Base-by-base conservation (phyloP, 2,888 invertebrate species). In the Anorthoa munda region DNA sequence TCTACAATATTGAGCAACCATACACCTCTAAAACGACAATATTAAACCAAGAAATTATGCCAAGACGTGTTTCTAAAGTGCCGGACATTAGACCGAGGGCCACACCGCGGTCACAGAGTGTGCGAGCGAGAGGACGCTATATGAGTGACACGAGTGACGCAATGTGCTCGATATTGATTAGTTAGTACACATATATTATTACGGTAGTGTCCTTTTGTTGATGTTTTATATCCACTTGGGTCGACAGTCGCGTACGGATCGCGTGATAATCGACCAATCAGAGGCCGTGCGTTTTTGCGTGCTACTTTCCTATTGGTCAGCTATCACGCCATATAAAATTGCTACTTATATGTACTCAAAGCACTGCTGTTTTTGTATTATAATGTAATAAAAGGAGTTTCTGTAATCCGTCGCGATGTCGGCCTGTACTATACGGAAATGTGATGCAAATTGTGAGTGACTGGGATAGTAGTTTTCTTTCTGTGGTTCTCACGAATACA, bases 41-140 rank as follows among this genome's bases (percentile, higher is more conserved):
- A 74, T 66, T 70, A 71, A 67, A 76, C 50, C 45, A 66, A 39
- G 66, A 77, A 75, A 74, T 75, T 71, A 83, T 75, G 71, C 66
- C 69, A 70, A 74, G 66, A 72, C 67, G 78, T 83, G 86, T 85
- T 79, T 82, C 66, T 76, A 74, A 77, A 86, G 88, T 87, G 87
- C 81, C 80, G 83, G 79, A 86, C 80, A 66, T 73, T 76, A 74
- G 82, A 86, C 79, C 74, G 75, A 71, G 71, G 70, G 82, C 79
- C 82, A 82, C 71, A 69, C 75, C 61, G 76, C 69, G 82, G 85
- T 74, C 73, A 76, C 68, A 61, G 65, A 72, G 75, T 81, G 87
- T 86, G 86, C 77, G 80, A 88, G 92, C 90, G 91, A 89, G 82
- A 89, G 90, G 92, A 92, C 93, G 91, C 91, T 92, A 83, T 84